These are phyloP conservation scores for Acipenser ruthenus DNA, from an alignment of 2,797 vertebrate genomes.

Conservation along the genomic window DNA sequence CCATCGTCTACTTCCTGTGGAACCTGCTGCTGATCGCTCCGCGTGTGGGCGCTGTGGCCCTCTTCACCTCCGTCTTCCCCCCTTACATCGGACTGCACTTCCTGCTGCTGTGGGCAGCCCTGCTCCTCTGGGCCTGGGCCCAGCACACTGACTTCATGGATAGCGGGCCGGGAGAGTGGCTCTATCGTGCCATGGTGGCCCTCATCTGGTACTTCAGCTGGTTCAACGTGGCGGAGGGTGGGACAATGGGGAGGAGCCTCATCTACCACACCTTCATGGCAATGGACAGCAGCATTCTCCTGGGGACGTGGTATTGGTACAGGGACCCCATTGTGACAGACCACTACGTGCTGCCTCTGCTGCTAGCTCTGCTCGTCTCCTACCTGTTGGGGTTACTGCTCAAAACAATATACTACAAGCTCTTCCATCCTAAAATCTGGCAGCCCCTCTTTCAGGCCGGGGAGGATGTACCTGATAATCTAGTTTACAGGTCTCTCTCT, in stretches of 20 bases:
- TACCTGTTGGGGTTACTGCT: conserved; percentile 67
- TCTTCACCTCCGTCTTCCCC: conserved; percentile 73
- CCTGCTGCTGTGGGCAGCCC: conserved; percentile 57
- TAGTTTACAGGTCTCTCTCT: conserved; percentile 21
- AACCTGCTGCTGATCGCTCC: conserved; percentile 82
- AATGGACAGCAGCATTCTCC: conserved; percentile 61
- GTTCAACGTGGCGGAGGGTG: conserved; percentile 80
- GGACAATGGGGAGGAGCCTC: conserved; percentile 58
- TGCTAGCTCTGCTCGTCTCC: conserved; percentile 35
- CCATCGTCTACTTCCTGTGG: conserved; percentile 80
- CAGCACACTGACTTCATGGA: conserved; percentile 85
- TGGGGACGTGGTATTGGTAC: conserved; percentile 57
- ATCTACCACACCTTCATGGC: conserved; percentile 77
- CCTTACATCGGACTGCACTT: conserved; percentile 60
- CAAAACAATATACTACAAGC: conserved; percentile 71
- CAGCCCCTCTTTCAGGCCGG: conserved; percentile 19
- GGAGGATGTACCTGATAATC: conserved; percentile 42
- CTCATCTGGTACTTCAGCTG: conserved; percentile 93
- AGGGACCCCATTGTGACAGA: conserved; percentile 32
- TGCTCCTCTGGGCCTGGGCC: conserved; percentile 71
- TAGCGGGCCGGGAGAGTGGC: conserved; percentile 55
- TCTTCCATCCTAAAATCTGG: conserved; percentile 70
- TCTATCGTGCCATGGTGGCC: conserved; percentile 77
- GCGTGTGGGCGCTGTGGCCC: conserved; percentile 62
- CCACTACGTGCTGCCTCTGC: conserved; percentile 30